phyloP scores from a whole-genome alignment of 2,888 invertebrate species.

The Plebejus melissa region DNA sequence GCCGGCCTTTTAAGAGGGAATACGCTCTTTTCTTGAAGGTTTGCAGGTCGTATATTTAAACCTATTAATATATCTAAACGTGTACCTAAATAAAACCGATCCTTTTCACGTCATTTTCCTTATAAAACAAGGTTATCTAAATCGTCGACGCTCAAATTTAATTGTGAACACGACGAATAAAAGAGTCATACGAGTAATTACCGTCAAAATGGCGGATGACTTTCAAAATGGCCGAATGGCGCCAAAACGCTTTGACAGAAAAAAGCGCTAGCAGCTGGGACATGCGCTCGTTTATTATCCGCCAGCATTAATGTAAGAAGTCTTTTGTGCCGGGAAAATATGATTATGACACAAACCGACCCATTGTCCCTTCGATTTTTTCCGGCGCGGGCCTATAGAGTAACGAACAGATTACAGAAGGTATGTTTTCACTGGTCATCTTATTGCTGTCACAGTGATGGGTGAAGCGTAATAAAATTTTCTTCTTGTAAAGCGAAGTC shows the following conservation, averaged over 20 bases:
- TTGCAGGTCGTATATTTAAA: too few species aligned
- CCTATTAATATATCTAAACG: background rate
- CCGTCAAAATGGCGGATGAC: conserved; percentile 33
- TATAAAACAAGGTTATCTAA: background rate
- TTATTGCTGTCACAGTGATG: background rate
- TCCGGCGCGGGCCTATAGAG: conserved; percentile 34
- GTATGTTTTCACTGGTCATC: background rate
- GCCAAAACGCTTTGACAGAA: conserved; percentile 35
- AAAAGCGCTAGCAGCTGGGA: conserved; percentile 46
- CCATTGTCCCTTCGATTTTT: conserved; percentile 72
- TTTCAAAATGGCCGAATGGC: conserved; percentile 36
- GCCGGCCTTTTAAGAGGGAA: too few species aligned
- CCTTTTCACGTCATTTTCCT: background rate
- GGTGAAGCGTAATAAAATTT: too few species aligned
- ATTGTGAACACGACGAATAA: conserved; percentile 11
- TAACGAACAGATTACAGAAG: background rate
- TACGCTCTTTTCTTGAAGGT: too few species aligned
- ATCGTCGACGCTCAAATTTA: conserved; percentile 10
- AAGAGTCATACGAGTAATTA: conserved; percentile 33
- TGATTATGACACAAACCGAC: conserved; percentile 69
- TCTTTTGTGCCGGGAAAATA: conserved; percentile 72
- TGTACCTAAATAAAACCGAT: background rate
- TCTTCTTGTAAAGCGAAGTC: too few species aligned
- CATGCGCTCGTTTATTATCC: conserved; percentile 66
- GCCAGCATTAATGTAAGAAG: conserved; percentile 70